Base-by-base conservation (phyloP, 2,113 vertebrate species). In the Ranitomeya imitator region DNA sequence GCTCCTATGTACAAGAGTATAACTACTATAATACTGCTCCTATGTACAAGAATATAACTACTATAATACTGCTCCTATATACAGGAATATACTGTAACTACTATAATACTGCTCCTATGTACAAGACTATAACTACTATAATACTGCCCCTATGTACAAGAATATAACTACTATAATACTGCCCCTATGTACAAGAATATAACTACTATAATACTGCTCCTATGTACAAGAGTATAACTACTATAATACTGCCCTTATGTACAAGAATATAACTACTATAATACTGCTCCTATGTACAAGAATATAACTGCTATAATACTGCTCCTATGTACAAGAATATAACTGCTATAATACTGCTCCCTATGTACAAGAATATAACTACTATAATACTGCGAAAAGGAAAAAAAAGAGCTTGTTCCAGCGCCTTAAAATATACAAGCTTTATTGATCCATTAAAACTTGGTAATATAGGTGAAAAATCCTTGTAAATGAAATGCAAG, bases 181-280 rank as follows among this genome's bases (percentile, higher is more conserved):
- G n/a, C 26, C 26, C 65, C 21, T 69, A 69, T 69, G 3, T 69
- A 69, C 65, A 69, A 69, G 65, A 69, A 26, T 69, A 69, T 69
- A 69, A 69, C 65, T 69, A 69, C 65, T 69, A 69, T 69, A 69
- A 69, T 23, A 69, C 65, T 69, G n/a, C 26, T 61, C 60, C 15
- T 61, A 61, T 61, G 19, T 61, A 61, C 60, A 61, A 61, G 60
- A 61, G 19, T 61, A 19, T 61, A 61, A 61, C 60, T 61, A 61
- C 60, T 61, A 61, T 61, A 61, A 69, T 69, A 69, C 65, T 69
- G n/a, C 60, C 26, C 65, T 23, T 69, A 69, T 69, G 3, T 69
- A 69, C 65, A 69, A 69, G 65, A 69, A 26, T 69, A 69, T 69
- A 69, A 69, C 65, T 69, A 69, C 65, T 69, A 69, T 69, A 69